Evolutionary conservation across 2,797 vertebrate genomes (phyloP).

Genomic region (Ctenochaetus hawaiiensis): DNA sequence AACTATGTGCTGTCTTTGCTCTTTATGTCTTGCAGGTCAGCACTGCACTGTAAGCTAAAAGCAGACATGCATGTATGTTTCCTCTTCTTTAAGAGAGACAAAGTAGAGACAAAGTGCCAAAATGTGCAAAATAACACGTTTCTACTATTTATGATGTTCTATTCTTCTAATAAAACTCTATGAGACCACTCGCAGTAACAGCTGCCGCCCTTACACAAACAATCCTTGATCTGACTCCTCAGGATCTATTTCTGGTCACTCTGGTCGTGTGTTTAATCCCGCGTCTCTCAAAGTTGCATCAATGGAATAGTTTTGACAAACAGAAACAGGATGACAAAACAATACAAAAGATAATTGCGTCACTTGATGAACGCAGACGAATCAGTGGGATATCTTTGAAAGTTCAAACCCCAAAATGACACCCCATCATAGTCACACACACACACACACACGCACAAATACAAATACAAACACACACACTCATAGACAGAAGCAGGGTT

Average conservation of each 20-base stretch:
- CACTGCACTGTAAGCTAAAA: not conserved
- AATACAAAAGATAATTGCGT: constrained; percentile 12
- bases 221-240: constrained; percentile 34
- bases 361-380: not conserved
- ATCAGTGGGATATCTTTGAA: constrained; percentile 3
- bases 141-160: not conserved
- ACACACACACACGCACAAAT: not conserved
- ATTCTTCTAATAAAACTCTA: too few relatives aligned
- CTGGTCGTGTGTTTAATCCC: constrained; percentile 18
- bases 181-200: too few relatives aligned
- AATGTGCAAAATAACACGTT: not conserved
- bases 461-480: constrained; percentile 3
- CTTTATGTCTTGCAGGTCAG: not conserved
- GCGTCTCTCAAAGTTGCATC: constrained; percentile 29
- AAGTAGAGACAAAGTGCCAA: not conserved
- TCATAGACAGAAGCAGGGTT: constrained; percentile 11
- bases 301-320: constrained; percentile 31
- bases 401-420: constrained; percentile 26
- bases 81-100: not conserved
- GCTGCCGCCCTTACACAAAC: constrained; percentile 17
- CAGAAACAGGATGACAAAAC: not conserved
- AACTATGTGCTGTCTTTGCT: not conserved
- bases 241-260: constrained; percentile 54
- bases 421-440: not conserved
- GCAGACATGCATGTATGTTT: not conserved